These are phyloP conservation scores for Odontamblyopus lacepedii DNA, from an alignment of 2,797 vertebrate genomes.

Conservation along the genomic window DNA sequence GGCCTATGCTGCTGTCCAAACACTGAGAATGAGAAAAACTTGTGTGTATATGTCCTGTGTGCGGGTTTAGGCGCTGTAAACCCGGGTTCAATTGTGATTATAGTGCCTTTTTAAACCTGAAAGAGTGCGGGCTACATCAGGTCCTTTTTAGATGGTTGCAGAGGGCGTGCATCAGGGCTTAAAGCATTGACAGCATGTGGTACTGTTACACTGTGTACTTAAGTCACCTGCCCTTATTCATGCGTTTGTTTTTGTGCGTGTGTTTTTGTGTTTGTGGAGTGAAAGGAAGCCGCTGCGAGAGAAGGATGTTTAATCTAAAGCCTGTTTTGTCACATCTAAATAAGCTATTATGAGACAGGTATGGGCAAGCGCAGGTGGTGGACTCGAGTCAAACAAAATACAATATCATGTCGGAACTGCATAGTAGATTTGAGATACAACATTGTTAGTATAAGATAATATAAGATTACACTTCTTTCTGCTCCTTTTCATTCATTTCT, in stretches of 20 bases:
- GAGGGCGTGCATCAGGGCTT: constrained; percentile 39
- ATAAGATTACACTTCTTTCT: no score
- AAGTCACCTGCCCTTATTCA: constrained; percentile 19
- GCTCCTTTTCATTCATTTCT: no score
- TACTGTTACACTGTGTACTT: constrained; percentile 31
- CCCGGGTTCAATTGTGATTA: no score
- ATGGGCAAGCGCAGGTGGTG: neutral
- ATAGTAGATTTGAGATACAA: neutral
- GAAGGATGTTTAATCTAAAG: constrained; percentile 1
- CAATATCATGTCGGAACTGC: neutral
- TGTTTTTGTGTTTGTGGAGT: constrained; percentile 33
- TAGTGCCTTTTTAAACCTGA: no score
- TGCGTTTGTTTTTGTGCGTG: constrained; percentile 17
- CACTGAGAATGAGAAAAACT: no score
- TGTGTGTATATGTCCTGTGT: no score
- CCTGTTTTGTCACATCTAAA: neutral
- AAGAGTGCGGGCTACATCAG: no score
- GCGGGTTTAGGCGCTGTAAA: no score
- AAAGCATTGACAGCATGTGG: constrained; percentile 21
- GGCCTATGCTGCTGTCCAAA: no score
- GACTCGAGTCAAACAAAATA: neutral
- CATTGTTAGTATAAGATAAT: no score
- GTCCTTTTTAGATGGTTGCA: neutral
- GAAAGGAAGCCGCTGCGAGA: neutral
- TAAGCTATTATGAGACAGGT: neutral